Evolutionary conservation across 2,797 vertebrate genomes (phyloP).

Genomic region (Novumbra hubbsi): DNA sequence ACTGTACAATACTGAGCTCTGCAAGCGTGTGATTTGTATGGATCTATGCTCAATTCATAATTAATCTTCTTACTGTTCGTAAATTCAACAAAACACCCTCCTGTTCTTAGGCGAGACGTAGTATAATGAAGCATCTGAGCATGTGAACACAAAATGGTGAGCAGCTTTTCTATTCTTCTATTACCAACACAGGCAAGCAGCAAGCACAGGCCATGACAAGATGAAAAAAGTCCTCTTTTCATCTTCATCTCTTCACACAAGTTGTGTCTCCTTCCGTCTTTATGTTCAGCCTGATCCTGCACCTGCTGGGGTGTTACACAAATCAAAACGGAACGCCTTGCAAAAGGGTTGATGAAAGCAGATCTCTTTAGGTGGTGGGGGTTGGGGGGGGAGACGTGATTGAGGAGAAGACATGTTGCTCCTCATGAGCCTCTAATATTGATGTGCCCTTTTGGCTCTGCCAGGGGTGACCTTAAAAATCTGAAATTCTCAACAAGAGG

Average conservation of each 20-base stretch:
- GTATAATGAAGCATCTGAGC: neutral
- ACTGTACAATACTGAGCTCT: slow-evolving; percentile 5
- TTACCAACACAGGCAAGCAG: neutral
- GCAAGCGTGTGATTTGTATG: slow-evolving; percentile 11
- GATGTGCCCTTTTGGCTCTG: slow-evolving; percentile 77
- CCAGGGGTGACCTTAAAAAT: slow-evolving; percentile 78
- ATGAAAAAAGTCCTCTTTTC: neutral
- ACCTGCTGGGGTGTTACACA: slow-evolving; percentile 57
- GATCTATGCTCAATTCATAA: neutral
- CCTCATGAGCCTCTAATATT: slow-evolving; percentile 76
- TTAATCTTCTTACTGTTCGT: slow-evolving; percentile 1
- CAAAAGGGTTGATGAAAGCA: slow-evolving; percentile 59
- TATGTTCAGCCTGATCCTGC: slow-evolving; percentile 65
- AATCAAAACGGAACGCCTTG: slow-evolving; percentile 72
- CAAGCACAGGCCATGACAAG: neutral
- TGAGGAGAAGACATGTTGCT: slow-evolving; percentile 61
- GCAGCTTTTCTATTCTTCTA: neutral
- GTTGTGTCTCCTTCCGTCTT: slow-evolving; percentile 54
- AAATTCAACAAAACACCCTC: slow-evolving; percentile 12
- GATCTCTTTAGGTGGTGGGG: slow-evolving; percentile 46
- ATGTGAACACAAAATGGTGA: slow-evolving; percentile 7
- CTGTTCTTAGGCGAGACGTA: neutral
- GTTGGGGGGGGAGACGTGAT: slow-evolving; percentile 66
- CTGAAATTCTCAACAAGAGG: slow-evolving; percentile 63
- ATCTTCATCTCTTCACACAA: slow-evolving; percentile 49